Base-by-base conservation (phyloP, 2,888 invertebrate genomes). In the Cataglyphis livida region DNA sequence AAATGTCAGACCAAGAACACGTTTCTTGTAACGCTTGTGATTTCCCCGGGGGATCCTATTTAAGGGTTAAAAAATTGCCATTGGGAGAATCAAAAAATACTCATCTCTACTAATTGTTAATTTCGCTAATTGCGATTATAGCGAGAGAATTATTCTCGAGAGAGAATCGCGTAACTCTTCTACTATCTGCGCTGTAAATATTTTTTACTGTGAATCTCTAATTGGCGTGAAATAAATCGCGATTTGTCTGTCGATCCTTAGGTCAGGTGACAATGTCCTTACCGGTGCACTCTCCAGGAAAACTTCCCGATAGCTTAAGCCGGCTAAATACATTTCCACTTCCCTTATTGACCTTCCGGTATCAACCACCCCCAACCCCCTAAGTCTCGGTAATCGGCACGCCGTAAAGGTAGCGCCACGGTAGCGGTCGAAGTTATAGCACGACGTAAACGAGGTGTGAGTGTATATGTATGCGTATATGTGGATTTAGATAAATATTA, bases 311-410 rank as follows among this genome's bases (percentile, higher is more conserved):
- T 84, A 65, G 61, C 66, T 66, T 82, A 83, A 65, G 61, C 82
- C 65, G 44, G 51, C 59, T 82, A 84, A 84, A 84, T 84, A 82
- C 65, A 82, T 84, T 84, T 82, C 73, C 83, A 82, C 83, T 84
- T 84, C 82, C 68, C 74, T 82, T 84, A 84, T 84, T 84, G 82
- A 84, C 83, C 83, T 84, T 84, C 83, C 83, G 83, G 62, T 84
- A 74, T 79, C 78, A 71, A 12, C 59, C 44, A 25, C 54, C 44
- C 59, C 12, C 57, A 21, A 12, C 54, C 78, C 71, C 78, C 78
- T 35, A 7, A 18, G 21, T 44, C 78, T 66, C 28, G 38, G 38
- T 78, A 70, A 70, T 78, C 78, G 41, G 41, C 21, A 32, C 32
- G 18, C 3, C 59, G 59, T 41, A 71, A 79, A 79, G 78, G 18